Evolutionary conservation across 1,140 invertebrate species (phyloP), one percentile per base, ranked within the genome.

Genomic region (Spodoptera litura): DNA sequence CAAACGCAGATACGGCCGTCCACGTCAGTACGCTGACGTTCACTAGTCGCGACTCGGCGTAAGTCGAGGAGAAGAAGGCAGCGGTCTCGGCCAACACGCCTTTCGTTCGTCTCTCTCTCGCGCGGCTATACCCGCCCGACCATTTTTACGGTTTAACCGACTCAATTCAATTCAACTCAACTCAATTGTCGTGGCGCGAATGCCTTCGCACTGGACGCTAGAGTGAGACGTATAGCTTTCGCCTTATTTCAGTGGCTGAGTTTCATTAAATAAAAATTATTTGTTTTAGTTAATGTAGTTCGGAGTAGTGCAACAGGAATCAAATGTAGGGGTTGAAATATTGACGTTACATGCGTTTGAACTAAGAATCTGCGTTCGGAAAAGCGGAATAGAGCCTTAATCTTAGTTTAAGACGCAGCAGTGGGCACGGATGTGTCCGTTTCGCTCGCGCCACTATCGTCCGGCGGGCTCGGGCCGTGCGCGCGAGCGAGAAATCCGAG

Each of bases 81-180:
- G 93, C 91, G 91, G 90, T 93, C 91, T 93, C 86, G 82, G 81
- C 85, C 89, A 89, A 90, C 93, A 88, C 91, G 93, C 93, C 93
- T 93, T 93, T 90, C 91, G 88, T 91, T 89, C 88, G 89, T 94
- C 93, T 93, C 93, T 85, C 86, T 94, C 93, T 91, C 86, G 85
- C 92, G 89, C 85, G 83, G 81, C 86, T 84, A 87, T 90, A 83
- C 91, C 91, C 93, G 91, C 91, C 91, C 91, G 91, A 91, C 88
- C 89, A 91, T 94, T 94, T 94, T 94, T 93, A 93, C 92, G 86
- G 87, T 92, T 94, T 89, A 92, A 92, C 91, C 93, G 88, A 93
- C 91, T 94, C 93, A 92, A 94, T 93, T 93, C 91, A 93, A 94
- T 94, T 93, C 93, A 94, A 94, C 91, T 94, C 92, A 94, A 94